Evolutionary conservation across 2,888 invertebrate genomes (phyloP), one percentile per base, ranked within the genome.

Genomic region (Platycheirus albimanus): DNA sequence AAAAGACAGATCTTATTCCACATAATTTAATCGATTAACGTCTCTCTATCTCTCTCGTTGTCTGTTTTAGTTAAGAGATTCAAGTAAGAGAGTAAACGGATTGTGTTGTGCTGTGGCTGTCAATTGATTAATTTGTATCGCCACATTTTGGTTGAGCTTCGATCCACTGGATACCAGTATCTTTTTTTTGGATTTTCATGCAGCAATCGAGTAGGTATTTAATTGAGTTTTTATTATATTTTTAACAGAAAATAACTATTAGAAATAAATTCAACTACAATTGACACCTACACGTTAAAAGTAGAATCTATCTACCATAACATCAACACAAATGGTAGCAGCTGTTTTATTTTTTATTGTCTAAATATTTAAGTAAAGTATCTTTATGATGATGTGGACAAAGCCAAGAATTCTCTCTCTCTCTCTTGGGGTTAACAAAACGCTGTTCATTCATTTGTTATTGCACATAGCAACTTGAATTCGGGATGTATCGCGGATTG

Each of bases 371-470:
- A 10, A 28, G 61, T 61, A n/a, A n/a, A 61, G 28, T 61, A 45
- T 45, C 28, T 28, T 61, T 71, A 24, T 83, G 81, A 54, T 83
- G 81, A 83, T 83, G 83, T 83, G 83, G 83, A 83, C 69, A 78
- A 72, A 64, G 63, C 54, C 41, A n/a, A 63, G 43, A 63, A 43
- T 54, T 63, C 52, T 43, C 63, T 66, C 54, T 43, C 63, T 66
- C 54, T 56, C 47, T 43, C 45, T 13, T 1, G 7, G 8, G 51
- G 15, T 52, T 38, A 51, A 28, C 19, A 15, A 61, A 41, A 19
- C 20, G 28, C 33, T 17, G 61, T 58, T 67, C 33, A 45, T 69
- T 63, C 33, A 45, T 33, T 30, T 52, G 58, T 47, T 67, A 58
- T 41, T 20, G 19, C 43, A 54, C 66, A 67, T 56, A 52, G 66